A percentile compares a stretch with the other conserved stretches of the same genome.
These are phyloP conservation scores for Cephonodes hylas DNA, from an alignment of 2,888 invertebrate species.

Conservation along the genomic window DNA sequence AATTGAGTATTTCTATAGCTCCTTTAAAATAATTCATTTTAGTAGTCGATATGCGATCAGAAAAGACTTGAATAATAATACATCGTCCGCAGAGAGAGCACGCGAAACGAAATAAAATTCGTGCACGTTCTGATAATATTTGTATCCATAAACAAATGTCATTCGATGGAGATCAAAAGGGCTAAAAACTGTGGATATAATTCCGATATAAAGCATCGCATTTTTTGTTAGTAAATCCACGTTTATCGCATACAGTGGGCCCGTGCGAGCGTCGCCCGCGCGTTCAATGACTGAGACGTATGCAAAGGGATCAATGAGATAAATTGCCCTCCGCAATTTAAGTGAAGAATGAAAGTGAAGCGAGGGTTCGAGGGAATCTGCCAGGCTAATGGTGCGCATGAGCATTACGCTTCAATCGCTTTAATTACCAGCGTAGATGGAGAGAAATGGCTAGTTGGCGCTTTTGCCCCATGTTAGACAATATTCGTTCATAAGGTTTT, in stretches of 20 bases:
- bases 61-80: neutral
- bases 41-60: neutral
- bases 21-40: neutral
- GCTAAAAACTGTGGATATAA: neutral
- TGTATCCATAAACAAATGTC: conserved; percentile 37
- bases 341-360: conserved; percentile 26
- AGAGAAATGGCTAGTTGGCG: conserved; percentile 32
- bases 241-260: conserved; percentile 57
- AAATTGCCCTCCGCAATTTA: conserved; percentile 68
- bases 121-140: conserved; percentile 33
- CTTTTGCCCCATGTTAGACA: neutral
- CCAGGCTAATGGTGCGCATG: conserved; percentile 63
- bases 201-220: neutral
- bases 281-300: conserved; percentile 71
- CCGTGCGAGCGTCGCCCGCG: conserved; percentile 34
- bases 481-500: neutral
- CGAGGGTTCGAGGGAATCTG: conserved; percentile 32
- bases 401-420: conserved; percentile 52
- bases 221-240: conserved; percentile 27
- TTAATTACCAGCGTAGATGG: conserved; percentile 54
- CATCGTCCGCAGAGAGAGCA: neutral
- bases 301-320: conserved; percentile 76
- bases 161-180: conserved; percentile 20
- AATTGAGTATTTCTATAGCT: too few relatives aligned
- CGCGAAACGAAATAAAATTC: conserved; percentile 27